A percentile compares a stretch with the other conserved stretches of the same genome.
These are phyloP conservation scores for Kryptopterus vitreolus DNA, from an alignment of 2,797 vertebrate species.

Conservation along the genomic window DNA sequence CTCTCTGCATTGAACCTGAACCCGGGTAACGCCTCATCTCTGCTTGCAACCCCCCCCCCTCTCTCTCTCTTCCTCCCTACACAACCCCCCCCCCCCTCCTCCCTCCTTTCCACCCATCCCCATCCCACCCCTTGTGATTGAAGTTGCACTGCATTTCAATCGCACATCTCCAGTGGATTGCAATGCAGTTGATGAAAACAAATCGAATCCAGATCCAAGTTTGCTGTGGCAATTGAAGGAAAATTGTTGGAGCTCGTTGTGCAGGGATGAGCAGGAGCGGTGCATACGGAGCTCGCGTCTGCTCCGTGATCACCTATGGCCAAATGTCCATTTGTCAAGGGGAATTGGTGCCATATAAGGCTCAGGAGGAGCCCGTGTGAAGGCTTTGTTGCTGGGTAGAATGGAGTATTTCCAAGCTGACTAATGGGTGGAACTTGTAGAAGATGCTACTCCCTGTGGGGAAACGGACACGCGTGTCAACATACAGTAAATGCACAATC, in stretches of 20 bases:
- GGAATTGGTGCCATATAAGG: neutral
- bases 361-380: neutral
- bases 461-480: neutral
- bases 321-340: neutral
- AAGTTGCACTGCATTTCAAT: neutral
- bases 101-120: slow-evolving; percentile 28
- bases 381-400: slow-evolving; percentile 68
- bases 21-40: slow-evolving; percentile 51
- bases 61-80: too few species aligned
- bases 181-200: neutral
- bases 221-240: neutral
- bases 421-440: slow-evolving; percentile 62
- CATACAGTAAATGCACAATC: too few species aligned
- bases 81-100: slow-evolving; percentile 31
- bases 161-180: neutral
- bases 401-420: slow-evolving; percentile 51
- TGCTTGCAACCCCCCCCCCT: slow-evolving; percentile 27
- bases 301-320: neutral
- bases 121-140: neutral
- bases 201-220: neutral
- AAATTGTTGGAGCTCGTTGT: neutral
- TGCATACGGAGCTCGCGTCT: neutral
- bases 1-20: slow-evolving; percentile 67
- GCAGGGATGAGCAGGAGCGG: neutral
- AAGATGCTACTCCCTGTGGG: slow-evolving; percentile 18